Base-by-base conservation (phyloP, 92 coral and sea anemone species). In the Phenganax stokvisi region DNA sequence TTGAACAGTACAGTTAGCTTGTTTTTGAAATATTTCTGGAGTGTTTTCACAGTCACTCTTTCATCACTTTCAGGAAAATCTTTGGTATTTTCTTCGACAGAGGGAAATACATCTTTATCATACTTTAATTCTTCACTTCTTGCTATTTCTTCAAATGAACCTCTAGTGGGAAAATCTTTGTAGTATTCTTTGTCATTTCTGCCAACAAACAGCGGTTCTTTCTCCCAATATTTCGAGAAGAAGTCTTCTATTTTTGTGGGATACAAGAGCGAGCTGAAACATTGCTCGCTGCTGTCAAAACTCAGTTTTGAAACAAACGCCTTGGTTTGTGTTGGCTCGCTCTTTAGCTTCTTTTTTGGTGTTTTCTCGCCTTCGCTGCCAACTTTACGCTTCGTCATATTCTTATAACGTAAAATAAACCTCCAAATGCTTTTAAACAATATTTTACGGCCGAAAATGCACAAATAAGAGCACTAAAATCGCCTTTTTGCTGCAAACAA, bases 191-290 rank as follows among this genome's bases (percentile, higher is more conserved):
- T 59, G 83, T 92, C 90, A 63, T 86, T 86, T 73, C 98, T 87
- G 59, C 87, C 67, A 25, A 94, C 83, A 63, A 85, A 80, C 12
- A 88, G 88, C 8, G 97, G 97, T 65, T 94, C 85, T 85, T 92
- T 94, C 69, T 94, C 98, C 98, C 98, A 94, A 72, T 86, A 79
- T 29, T 92, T 82, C 12, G 69, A 76, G 81, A 94, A 90, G 86
- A 94, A 94, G 0, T 83, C 89, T 63, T 90, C 86, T 16, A 84
- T 25, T 6, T 86, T 85, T 12, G 75, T 86, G 30, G 91, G 92
- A 75, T 93, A 86, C 71, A 94, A 81, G 57, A 94, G 87, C 12
- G 97, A 87, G 29, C 85, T 87, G 57, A 90, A 74, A 16, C 88
- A 88, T 25, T 87, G 85, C 79, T 84, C 86, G 12, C 97, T 78